Conservation (phyloP, 2,888 invertebrate genomes). For the Lordiphosa fenestrarum region DNA sequence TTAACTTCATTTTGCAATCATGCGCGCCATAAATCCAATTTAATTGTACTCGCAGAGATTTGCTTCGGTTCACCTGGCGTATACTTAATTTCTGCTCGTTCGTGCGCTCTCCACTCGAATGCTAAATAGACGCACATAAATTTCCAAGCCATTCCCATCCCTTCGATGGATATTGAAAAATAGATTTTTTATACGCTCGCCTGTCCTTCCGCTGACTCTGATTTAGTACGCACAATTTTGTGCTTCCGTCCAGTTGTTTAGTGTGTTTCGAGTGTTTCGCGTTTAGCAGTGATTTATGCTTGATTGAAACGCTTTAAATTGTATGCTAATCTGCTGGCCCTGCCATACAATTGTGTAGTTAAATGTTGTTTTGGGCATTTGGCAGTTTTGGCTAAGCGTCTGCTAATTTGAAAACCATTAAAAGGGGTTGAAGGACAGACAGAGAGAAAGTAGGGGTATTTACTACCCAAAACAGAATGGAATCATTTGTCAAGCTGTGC, state of each 20-base stretch:
- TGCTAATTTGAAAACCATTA: conserved; percentile 54
- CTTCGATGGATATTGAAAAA: conserved; percentile 60
- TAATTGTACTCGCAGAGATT: conserved; percentile 56
- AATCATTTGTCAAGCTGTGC: conserved; percentile 29
- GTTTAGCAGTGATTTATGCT: conserved; percentile 55
- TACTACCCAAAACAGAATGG: background rate
- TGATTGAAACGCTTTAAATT: conserved; percentile 68
- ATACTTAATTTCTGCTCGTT: conserved; percentile 61
- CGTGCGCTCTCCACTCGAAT: conserved; percentile 50
- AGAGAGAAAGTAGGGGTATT: background rate
- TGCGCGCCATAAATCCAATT: conserved; percentile 72
- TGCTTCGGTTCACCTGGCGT: conserved; percentile 47
- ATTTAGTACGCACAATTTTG: conserved; percentile 63
- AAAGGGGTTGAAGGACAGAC: conserved; percentile 2
- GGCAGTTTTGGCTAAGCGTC: conserved; percentile 33
- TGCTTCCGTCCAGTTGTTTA: conserved; percentile 28
- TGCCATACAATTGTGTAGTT: conserved; percentile 15
- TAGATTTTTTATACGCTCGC: conserved; percentile 56
- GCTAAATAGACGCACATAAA: conserved; percentile 68
- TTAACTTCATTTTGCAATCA: conserved; percentile 73
- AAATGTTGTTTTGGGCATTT: conserved; percentile 35
- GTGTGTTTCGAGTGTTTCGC: conserved; percentile 27
- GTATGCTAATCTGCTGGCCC: conserved; percentile 55
- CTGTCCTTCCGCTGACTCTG: conserved; percentile 24
- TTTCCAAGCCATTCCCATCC: conserved; percentile 49